Percentiles rank a stretch among this genome's conserved stretches.
These are phyloP conservation scores for Samia ricini DNA, from an alignment of 1,140 invertebrate species.

Conservation along the genomic window DNA sequence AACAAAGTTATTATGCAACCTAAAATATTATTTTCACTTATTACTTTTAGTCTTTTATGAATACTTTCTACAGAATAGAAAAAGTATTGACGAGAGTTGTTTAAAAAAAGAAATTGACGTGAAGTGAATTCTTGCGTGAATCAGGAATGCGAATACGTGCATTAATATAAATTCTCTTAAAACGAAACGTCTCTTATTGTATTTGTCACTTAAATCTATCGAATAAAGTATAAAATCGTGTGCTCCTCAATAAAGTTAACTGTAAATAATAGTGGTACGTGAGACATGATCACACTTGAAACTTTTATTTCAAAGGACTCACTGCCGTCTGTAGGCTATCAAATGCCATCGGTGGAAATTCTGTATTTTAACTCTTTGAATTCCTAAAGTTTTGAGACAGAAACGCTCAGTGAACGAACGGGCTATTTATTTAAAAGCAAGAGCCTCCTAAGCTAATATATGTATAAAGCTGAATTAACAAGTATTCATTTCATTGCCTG, in stretches of 20 bases:
- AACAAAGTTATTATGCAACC: no score
- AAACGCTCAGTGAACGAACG: not conserved
- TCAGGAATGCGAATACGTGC: conserved; percentile 33
- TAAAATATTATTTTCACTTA: not conserved
- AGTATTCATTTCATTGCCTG: not conserved
- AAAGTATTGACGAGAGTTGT: conserved; percentile 38
- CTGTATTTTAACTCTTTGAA: conserved; percentile 12
- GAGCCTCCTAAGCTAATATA: not conserved
- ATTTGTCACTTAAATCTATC: not conserved
- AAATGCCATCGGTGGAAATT: conserved; percentile 13
- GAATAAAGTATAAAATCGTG: conserved; percentile 17
- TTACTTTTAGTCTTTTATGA: not conserved
- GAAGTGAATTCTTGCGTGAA: conserved; percentile 41
- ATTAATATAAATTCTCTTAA: conserved; percentile 30
- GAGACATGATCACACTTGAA: conserved; percentile 35
- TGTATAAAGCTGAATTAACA: not conserved
- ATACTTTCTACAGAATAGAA: conserved; percentile 23
- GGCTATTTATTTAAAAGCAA: not conserved
- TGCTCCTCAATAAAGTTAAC: conserved; percentile 5
- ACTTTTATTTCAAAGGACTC: conserved; percentile 37
- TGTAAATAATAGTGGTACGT: conserved; percentile 15
- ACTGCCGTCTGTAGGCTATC: conserved; percentile 20
- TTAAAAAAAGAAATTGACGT: conserved; percentile 39
- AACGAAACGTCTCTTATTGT: conserved; percentile 1
- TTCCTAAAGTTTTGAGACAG: not conserved